Percentiles rank a stretch among this genome's conserved stretches.
Evolutionary conservation across 2,888 invertebrate genomes (phyloP).

Genomic region (Ophion slaviceki): DNA sequence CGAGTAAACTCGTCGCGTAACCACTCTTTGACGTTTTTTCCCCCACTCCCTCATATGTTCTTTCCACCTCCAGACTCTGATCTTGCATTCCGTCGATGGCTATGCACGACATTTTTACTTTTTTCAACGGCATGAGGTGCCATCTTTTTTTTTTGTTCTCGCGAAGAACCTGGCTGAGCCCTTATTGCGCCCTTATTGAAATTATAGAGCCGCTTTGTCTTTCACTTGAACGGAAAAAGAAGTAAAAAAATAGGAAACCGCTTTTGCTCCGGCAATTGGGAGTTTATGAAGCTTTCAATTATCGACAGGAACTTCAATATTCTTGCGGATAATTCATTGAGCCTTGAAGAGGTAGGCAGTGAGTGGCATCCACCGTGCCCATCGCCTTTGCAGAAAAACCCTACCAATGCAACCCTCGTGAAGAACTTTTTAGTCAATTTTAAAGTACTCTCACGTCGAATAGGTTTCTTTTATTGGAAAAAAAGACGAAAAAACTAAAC

Average conservation of each 20-base stretch:
- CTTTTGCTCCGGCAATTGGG: conserved; percentile 7
- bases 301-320: background rate
- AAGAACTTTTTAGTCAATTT: background rate
- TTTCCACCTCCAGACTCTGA: background rate
- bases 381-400: background rate
- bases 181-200: background rate
- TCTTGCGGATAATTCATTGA: background rate
- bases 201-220: background rate
- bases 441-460: background rate
- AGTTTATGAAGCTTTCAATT: conserved; percentile 40
- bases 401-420: background rate
- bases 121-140: background rate
- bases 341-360: background rate
- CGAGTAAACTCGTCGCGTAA: conserved; percentile 63
- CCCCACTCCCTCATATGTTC: conserved; percentile 21
- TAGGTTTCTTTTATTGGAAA: background rate
- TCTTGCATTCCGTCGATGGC: background rate
- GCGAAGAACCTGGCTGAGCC: too few species aligned
- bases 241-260: background rate
- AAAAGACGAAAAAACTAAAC: background rate
- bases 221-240: background rate
- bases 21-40: conserved; percentile 66
- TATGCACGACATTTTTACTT: background rate
- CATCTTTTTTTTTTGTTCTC: background rate
- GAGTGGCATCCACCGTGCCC: background rate